These are phyloP conservation scores for Proteles cristata DNA, from an alignment of 2,113 vertebrate species.

Conservation along the genomic window DNA sequence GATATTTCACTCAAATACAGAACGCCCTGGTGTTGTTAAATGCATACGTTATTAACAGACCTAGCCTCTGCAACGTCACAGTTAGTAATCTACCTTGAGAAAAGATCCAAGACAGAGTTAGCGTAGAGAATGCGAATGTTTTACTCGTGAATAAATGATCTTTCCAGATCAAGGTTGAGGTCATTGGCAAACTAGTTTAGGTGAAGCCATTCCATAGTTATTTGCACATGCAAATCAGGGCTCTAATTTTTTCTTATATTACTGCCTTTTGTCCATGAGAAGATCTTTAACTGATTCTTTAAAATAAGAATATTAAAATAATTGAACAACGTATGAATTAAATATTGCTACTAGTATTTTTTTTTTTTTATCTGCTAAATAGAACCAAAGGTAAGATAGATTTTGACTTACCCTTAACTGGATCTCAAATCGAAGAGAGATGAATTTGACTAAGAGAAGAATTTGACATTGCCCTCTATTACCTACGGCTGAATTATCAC, in stretches of 20 bases:
- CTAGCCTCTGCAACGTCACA: slow-evolving; percentile 56
- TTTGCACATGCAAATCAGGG: slow-evolving; percentile 59
- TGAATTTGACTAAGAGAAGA: slow-evolving; percentile 54
- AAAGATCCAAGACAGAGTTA: slow-evolving; percentile 70
- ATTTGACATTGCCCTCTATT: slow-evolving; percentile 70
- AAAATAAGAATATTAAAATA: slow-evolving; percentile 47
- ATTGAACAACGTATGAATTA: not conserved
- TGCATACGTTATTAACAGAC: slow-evolving; percentile 66
- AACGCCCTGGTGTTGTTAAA: not conserved
- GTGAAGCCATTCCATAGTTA: slow-evolving; percentile 80
- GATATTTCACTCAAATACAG: not conserved
- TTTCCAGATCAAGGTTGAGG: slow-evolving; percentile 84
- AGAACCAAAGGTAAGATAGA: slow-evolving; percentile 62
- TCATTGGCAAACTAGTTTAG: slow-evolving; percentile 80
- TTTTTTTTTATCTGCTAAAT: slow-evolving; percentile 58
- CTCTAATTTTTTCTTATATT: slow-evolving; percentile 59
- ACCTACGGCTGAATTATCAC: slow-evolving; percentile 60
- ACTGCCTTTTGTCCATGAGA: slow-evolving; percentile 8
- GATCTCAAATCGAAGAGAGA: slow-evolving; percentile 49
- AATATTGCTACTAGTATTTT: not conserved
- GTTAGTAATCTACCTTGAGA: slow-evolving; percentile 58
- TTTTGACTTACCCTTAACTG: slow-evolving; percentile 64
- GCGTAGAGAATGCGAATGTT: slow-evolving; percentile 73
- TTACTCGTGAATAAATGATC: slow-evolving; percentile 81
- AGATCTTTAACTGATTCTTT: slow-evolving; percentile 45